phyloP scores from a whole-genome alignment of 2,797 vertebrate species.

The Epinephelus coioides region DNA sequence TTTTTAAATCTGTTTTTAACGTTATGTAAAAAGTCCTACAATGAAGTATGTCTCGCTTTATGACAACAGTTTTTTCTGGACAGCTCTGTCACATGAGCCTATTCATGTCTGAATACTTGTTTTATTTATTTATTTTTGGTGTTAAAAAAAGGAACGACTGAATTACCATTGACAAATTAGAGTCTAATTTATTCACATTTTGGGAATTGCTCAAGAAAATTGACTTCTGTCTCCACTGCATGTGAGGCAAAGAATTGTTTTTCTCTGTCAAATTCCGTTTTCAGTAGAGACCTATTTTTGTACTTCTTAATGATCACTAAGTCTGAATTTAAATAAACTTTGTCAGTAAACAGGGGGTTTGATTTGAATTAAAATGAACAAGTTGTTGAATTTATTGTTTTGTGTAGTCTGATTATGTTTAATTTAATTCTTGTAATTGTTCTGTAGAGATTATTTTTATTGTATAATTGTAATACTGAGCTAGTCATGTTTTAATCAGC shows the following conservation, averaged over 20 bases:
- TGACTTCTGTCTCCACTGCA: neutral
- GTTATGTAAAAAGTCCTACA: no score
- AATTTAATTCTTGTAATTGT: slow-evolving; percentile 15
- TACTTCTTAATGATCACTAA: neutral
- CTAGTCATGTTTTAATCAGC: neutral
- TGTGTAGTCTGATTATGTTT: neutral
- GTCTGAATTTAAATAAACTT: neutral
- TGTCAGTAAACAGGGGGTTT: neutral
- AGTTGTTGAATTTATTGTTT: neutral
- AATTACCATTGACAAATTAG: neutral
- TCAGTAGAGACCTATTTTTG: slow-evolving; percentile 1
- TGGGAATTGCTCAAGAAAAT: neutral
- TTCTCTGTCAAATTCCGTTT: neutral
- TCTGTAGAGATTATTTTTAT: neutral
- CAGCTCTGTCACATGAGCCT: neutral
- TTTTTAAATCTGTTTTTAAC: no score
- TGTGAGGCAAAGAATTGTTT: neutral
- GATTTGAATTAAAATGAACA: slow-evolving; percentile 26
- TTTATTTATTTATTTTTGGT: no score
- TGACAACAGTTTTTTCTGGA: neutral
- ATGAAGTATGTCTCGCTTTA: neutral
- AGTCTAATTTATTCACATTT: neutral
- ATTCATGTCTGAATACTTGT: neutral
- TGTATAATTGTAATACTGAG: slow-evolving; percentile 11
- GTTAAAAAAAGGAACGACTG: neutral